Evolutionary conservation across 2,113 vertebrate genomes (phyloP).

Genomic region (Dicrurus megarhynchus): DNA sequence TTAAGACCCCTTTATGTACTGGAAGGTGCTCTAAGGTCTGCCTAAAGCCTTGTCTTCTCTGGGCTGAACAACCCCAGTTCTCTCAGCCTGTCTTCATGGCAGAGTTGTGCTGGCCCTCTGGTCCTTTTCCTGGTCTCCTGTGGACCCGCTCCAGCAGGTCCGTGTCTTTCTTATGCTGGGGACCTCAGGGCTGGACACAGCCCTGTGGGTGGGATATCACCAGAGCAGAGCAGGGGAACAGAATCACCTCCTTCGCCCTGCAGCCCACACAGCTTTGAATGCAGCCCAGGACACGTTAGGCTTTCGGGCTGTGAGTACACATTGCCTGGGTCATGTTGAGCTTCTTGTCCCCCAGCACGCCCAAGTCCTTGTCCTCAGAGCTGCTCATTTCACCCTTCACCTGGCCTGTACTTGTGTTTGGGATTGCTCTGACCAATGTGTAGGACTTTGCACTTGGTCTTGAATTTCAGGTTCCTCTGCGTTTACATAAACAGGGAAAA

Average conservation of each 20-base stretch:
- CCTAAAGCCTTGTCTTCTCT: neutral
- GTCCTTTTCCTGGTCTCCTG: neutral
- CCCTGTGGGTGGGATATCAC: neutral
- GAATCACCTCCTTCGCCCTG: neutral
- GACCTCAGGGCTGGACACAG: neutral
- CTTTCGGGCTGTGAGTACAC: neutral
- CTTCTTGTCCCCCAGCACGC: neutral
- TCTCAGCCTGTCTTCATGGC: no score
- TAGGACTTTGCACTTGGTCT: neutral
- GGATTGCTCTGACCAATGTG: neutral
- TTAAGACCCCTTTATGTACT: neutral
- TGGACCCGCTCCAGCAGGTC: neutral
- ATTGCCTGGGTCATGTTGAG: fast-evolving
- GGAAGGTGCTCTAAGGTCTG: neutral
- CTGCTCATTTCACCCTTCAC: neutral
- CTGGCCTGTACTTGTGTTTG: neutral
- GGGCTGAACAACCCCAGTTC: neutral
- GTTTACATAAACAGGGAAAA: neutral
- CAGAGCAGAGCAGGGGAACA: neutral
- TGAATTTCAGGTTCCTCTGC: neutral
- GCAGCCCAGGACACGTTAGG: neutral
- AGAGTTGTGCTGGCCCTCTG: neutral
- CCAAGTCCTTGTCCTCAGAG: neutral
- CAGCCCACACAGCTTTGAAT: neutral
- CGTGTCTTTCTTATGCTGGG: neutral